Conservation (phyloP, 2,797 vertebrate species). For the Malacoctenus gilli region DNA sequence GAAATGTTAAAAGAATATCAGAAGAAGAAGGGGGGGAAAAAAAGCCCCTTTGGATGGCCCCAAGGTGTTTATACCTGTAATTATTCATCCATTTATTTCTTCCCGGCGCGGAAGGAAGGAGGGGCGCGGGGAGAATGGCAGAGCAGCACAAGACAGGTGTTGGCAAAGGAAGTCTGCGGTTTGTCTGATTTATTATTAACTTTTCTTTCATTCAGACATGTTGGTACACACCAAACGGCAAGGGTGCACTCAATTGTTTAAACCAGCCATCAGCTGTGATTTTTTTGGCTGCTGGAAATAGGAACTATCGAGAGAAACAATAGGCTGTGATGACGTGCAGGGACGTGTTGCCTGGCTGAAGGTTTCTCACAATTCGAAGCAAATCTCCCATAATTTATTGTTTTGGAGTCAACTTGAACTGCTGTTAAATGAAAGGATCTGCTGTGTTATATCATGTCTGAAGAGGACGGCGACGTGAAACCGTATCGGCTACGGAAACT, state of each 20-base stretch:
- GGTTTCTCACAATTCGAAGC: too few species aligned
- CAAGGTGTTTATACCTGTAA: constrained; percentile 79
- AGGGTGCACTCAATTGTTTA: too few species aligned
- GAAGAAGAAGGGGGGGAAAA: constrained; percentile 41
- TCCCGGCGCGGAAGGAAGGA: constrained; percentile 55
- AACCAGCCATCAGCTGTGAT: too few species aligned
- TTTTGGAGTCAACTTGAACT: too few species aligned
- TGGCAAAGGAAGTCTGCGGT: constrained; percentile 54
- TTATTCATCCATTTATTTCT: constrained; percentile 77
- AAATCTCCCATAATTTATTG: too few species aligned
- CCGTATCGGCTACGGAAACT: too few species aligned
- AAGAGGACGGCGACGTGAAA: too few species aligned
- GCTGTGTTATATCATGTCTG: not conserved
- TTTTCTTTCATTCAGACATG: not conserved
- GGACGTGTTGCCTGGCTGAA: too few species aligned
- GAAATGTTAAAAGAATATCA: constrained; percentile 72
- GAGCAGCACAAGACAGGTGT: constrained; percentile 71
- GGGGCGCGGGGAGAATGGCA: constrained; percentile 8
- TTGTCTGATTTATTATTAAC: constrained; percentile 48
- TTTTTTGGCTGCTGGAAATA: too few species aligned
- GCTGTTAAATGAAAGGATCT: not conserved
- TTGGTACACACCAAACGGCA: not conserved
- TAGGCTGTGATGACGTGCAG: too few species aligned
- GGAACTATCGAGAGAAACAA: too few species aligned
- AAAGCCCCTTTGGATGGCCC: constrained; percentile 62